phyloP scores from a whole-genome alignment of 2,888 invertebrate species.

The Aquatica leii region DNA sequence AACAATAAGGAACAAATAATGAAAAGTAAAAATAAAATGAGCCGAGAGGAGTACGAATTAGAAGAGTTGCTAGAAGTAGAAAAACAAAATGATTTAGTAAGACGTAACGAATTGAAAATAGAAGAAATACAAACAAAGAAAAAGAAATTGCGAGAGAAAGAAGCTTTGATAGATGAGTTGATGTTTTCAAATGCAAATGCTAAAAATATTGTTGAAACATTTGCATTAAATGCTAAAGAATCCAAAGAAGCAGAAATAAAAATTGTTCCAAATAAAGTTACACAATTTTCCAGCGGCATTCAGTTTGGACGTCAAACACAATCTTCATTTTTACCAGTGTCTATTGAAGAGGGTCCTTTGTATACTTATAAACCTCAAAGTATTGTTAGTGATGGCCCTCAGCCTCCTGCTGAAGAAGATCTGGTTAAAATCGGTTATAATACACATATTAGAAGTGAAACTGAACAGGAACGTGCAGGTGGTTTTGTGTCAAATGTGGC shows the following conservation, averaged over 20 bases:
- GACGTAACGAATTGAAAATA: slow-evolving; percentile 75
- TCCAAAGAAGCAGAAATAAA: slow-evolving; percentile 68
- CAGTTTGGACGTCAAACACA: slow-evolving; percentile 75
- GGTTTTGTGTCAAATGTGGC: slow-evolving; percentile 86
- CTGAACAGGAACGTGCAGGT: slow-evolving; percentile 80
- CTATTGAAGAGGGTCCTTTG: slow-evolving; percentile 79
- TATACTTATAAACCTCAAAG: slow-evolving; percentile 72
- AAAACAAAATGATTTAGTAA: slow-evolving; percentile 76
- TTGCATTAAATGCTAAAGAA: slow-evolving; percentile 75
- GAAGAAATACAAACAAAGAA: slow-evolving; percentile 76
- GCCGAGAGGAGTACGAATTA: slow-evolving; percentile 84
- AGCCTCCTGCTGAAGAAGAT: slow-evolving; percentile 70
- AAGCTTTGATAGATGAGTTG: slow-evolving; percentile 93
- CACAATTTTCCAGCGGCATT: slow-evolving; percentile 88
- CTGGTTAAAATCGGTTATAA: slow-evolving; percentile 75
- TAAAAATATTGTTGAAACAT: slow-evolving; percentile 83
- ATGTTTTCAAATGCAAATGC: slow-evolving; percentile 94
- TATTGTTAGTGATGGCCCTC: slow-evolving; percentile 76
- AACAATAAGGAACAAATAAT: slow-evolving; percentile 87
- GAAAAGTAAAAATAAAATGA: slow-evolving; percentile 79
- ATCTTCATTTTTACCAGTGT: slow-evolving; percentile 72
- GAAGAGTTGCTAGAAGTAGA: slow-evolving; percentile 86
- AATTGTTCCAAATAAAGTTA: slow-evolving; percentile 62
- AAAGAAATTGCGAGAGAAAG: slow-evolving; percentile 85
- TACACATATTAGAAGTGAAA: slow-evolving; percentile 77